Evolutionary conservation across 2,888 invertebrate genomes (phyloP).

Genomic region (Caenorhabditis virilis): DNA sequence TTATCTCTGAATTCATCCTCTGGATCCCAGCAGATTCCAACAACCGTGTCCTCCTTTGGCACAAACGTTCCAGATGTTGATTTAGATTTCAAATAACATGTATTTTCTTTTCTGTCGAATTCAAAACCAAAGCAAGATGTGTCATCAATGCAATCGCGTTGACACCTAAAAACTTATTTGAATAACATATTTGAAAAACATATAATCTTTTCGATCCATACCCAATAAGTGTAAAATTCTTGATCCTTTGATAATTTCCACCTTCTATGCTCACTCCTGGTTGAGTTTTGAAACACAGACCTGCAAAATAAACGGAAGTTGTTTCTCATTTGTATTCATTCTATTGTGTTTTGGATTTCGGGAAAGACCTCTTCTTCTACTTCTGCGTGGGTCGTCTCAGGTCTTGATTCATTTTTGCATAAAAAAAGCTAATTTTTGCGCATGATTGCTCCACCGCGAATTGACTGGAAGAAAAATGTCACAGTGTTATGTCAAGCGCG

Average conservation of each 20-base stretch:
- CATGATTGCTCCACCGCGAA: neutral
- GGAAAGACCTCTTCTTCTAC: too few species aligned
- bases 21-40: slow-evolving; percentile 46
- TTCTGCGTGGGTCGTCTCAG: too few species aligned
- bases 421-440: too few species aligned
- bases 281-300: slow-evolving; percentile 39
- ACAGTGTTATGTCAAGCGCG: neutral
- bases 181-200: slow-evolving; percentile 2
- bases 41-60: slow-evolving; percentile 28
- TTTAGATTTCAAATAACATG: slow-evolving; percentile 42
- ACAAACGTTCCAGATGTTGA: slow-evolving; percentile 32
- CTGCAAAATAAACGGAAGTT: neutral
- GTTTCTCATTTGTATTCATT: neutral
- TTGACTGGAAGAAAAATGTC: neutral
- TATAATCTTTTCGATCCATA: slow-evolving; percentile 27
- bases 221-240: too few species aligned
- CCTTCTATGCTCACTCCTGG: slow-evolving; percentile 41
- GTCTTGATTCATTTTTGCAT: too few species aligned
- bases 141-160: slow-evolving; percentile 41
- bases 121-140: slow-evolving; percentile 46
- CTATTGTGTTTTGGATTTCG: neutral
- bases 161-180: slow-evolving; percentile 7
- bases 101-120: slow-evolving; percentile 25
- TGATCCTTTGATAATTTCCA: slow-evolving; percentile 38
- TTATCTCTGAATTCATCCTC: slow-evolving; percentile 41